Evolutionary conservation across 2,888 invertebrate species (phyloP), one percentile per base, ranked within the genome.

Genomic region (Aquatica leii): DNA sequence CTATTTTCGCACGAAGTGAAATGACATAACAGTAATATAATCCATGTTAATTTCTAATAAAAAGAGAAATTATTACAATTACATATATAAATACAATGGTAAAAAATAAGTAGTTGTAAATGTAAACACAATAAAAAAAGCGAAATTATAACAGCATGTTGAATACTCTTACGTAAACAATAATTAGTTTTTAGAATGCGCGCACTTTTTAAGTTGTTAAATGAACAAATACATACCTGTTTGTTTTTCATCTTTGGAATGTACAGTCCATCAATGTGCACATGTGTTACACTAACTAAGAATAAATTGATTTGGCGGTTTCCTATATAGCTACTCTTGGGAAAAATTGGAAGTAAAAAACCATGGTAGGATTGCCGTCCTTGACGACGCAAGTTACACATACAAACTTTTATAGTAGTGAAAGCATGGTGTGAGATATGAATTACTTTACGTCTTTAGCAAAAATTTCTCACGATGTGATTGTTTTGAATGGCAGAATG

Each of bases 1-100:
- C 81, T 80, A 71, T 50, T 52, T 40, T 61, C 61, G n/a, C 49
- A 58, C 11, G n/a, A 15, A 14, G 37, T 58, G 17, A 40, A 46
- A 24, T 62, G 58, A 37, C 65, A 62, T 9, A 59, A 46, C 24
- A 65, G 43, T 35, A 65, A 52, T 49, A 62, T 43, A 34, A 61
- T 43, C 62, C 62, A 62, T 14, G 35, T 50, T 43, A 65, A 31
- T 65, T 59, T 59, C 65, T 65, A 54, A 9, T 59, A 62, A 31
- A 56, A 41, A 24, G 20, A 34, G 6, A 20, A 37, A 18, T 15
- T n/a, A 17, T 5, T 14, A 43, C 17, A 11, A 17, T 24, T 49
- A 18, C 21, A 5, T 21, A 18, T 49, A 24, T 24, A 24, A 24
- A 24, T 24, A 24, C 24, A 24, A 24, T 24, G 6, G 24, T 6